phyloP scores from a whole-genome alignment of 2,888 invertebrate species.

The Cantharis lateralis region DNA sequence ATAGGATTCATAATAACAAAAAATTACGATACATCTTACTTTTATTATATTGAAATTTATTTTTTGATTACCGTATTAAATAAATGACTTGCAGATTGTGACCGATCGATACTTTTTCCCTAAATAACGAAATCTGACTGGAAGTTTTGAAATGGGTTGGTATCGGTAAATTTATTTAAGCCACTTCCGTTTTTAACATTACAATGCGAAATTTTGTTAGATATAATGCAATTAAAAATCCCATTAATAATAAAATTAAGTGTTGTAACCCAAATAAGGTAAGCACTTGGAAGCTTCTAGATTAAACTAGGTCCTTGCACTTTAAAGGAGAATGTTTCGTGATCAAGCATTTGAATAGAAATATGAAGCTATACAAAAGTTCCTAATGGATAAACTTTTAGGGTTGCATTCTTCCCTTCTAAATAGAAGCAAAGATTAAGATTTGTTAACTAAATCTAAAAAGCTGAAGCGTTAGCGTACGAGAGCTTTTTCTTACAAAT shows the following conservation, averaged over 20 bases:
- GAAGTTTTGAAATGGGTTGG: not conserved
- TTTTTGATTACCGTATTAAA: not conserved
- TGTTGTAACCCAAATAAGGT: not conserved
- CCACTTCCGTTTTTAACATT: not conserved
- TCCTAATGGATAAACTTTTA: not conserved
- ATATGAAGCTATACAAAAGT: not conserved
- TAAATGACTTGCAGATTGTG: not conserved
- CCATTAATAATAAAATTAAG: not conserved
- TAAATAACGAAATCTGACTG: not conserved
- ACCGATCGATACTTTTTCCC: not conserved
- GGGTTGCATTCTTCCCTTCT: not conserved
- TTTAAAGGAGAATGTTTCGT: not conserved
- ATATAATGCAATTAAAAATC: not conserved
- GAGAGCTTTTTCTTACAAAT: not conserved
- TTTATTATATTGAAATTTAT: not conserved
- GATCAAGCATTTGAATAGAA: not conserved
- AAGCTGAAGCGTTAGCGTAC: not conserved
- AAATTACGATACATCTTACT: not conserved
- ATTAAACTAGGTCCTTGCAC: not conserved
- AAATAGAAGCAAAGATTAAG: not conserved
- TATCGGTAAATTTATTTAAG: not conserved
- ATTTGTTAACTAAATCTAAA: not conserved
- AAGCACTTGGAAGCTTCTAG: not conserved
- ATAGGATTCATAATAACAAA: not conserved
- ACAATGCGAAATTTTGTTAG: not conserved